These are phyloP conservation scores for Chelmon rostratus DNA, from an alignment of 2,797 vertebrate species.

Conservation along the genomic window DNA sequence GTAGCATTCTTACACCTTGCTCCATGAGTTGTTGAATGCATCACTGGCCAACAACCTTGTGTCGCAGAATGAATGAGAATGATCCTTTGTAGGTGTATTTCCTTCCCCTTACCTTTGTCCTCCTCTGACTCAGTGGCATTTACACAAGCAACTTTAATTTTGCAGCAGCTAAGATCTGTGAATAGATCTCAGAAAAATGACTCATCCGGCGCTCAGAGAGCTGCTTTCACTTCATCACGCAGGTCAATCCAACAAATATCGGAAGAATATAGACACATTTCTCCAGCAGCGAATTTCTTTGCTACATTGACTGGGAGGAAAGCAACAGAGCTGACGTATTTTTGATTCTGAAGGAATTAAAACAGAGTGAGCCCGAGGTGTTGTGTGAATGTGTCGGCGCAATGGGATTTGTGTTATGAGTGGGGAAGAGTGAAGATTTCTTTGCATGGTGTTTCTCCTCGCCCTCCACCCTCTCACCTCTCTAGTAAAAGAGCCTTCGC, in stretches of 20 bases:
- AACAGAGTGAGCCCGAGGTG: conserved; percentile 13
- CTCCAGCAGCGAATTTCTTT: conserved; percentile 6
- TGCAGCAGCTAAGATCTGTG: conserved; percentile 74
- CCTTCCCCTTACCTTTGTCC: conserved; percentile 36
- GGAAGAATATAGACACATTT: conserved; percentile 28
- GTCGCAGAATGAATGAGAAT: conserved; percentile 18
- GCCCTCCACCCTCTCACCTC: conserved; percentile 43
- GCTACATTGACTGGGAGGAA: conserved; percentile 5
- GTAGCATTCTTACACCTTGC: conserved; percentile 24
- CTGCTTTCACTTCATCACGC: conserved; percentile 36
- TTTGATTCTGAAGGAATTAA: background rate
- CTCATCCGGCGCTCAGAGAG: conserved; percentile 16
- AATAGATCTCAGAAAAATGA: conserved; percentile 54
- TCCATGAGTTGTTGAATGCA: conserved; percentile 25
- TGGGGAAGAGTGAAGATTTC: conserved; percentile 14
- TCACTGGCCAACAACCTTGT: conserved; percentile 46
- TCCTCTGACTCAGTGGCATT: conserved; percentile 77
- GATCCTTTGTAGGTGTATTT: conserved; percentile 30
- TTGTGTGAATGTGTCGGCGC: conserved; percentile 34
- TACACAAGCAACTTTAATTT: conserved; percentile 80
- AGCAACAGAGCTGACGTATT: background rate
- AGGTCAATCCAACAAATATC: conserved; percentile 28
- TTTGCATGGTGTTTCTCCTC: conserved; percentile 44
- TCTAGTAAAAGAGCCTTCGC: conserved; percentile 30
- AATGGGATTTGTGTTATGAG: conserved; percentile 17